Conservation (phyloP, 2,797 vertebrate genomes). For the Trematomus bernacchii region DNA sequence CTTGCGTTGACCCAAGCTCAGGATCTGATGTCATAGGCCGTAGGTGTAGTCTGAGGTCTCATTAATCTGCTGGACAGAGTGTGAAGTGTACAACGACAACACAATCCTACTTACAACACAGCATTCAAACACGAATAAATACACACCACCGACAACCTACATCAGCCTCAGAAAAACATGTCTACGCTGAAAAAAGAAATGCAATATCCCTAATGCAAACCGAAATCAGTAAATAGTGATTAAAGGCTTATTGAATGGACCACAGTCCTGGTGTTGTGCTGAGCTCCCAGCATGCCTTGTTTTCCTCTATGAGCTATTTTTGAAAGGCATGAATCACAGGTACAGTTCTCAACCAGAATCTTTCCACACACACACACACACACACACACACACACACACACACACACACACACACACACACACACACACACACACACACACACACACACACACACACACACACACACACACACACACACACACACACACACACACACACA, state of each 20-base stretch:
- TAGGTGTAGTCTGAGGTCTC: slow-evolving; percentile 33
- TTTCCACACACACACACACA: slow-evolving; percentile 6
- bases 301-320: slow-evolving; percentile 40
- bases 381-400: slow-evolving; percentile 11
- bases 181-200: slow-evolving; percentile 28
- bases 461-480: background rate
- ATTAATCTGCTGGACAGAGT: slow-evolving; percentile 30
- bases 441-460: slow-evolving; percentile 8
- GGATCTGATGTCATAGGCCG: slow-evolving; percentile 20
- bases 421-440: slow-evolving; percentile 7
- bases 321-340: slow-evolving; percentile 47
- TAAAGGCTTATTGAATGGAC: slow-evolving; percentile 20
- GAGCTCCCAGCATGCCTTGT: slow-evolving; percentile 29
- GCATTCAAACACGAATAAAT: slow-evolving; percentile 14
- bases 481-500: background rate
- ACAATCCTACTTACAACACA: background rate
- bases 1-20: background rate
- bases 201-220: slow-evolving; percentile 17
- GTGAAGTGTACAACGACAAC: slow-evolving; percentile 23
- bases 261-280: slow-evolving; percentile 24
- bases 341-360: slow-evolving; percentile 33
- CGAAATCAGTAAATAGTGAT: slow-evolving; percentile 47
- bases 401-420: slow-evolving; percentile 14
- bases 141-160: background rate
- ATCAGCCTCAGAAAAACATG: slow-evolving; percentile 22